Conservation (phyloP, 2,113 vertebrate species). For the Falco punctatus region DNA sequence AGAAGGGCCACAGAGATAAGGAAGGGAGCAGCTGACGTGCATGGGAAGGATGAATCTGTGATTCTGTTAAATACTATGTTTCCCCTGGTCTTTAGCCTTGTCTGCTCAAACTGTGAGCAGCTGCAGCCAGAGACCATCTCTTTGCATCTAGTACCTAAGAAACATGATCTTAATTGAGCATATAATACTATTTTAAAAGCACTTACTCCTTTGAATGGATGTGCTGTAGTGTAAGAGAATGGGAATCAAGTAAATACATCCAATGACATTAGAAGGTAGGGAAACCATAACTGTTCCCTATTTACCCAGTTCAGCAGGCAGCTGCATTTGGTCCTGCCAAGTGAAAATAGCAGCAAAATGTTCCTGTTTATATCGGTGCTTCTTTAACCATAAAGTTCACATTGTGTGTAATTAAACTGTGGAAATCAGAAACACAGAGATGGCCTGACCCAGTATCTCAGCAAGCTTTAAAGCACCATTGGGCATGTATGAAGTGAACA, state of each 20-base stretch:
- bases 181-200: neutral
- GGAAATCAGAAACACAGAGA: neutral
- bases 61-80: neutral
- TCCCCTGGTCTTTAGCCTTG: neutral
- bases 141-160: neutral
- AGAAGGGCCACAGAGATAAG: neutral
- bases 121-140: neutral
- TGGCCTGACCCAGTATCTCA: neutral
- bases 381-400: neutral
- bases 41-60: neutral
- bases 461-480: neutral
- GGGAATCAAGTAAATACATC: neutral
- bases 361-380: constrained; percentile 27
- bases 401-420: neutral
- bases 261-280: neutral
- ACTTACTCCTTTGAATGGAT: neutral
- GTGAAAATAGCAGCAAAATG: constrained; percentile 28
- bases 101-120: neutral
- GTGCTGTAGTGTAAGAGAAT: neutral
- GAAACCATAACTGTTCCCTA: neutral
- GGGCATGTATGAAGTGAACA: neutral
- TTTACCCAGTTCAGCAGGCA: constrained; percentile 32
- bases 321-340: constrained; percentile 1
- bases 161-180: neutral
- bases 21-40: neutral